Base-by-base conservation (phyloP, 1,140 invertebrate genomes). In the Stegodyphus dumicola region DNA sequence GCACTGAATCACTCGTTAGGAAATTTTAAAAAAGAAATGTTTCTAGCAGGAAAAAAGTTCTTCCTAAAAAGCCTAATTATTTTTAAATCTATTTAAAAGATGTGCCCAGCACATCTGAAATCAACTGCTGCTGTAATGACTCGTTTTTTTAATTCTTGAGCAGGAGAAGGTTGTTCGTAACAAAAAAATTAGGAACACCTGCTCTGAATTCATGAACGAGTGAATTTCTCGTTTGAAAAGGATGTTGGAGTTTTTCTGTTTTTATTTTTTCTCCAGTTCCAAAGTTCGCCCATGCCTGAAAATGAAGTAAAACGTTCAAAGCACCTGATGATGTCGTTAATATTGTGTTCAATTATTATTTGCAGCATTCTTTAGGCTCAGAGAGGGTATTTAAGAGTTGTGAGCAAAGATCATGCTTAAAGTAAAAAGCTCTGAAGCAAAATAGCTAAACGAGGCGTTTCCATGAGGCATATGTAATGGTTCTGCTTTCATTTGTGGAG, bases 201-300 rank as follows among this genome's bases (percentile, higher is more conserved):
- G 65, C 65, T 66, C 7, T 66, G n/a, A 66, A 17, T 66, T 66
- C 65, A 66, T 17, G 65, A 66, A 13, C 65, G 13, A 66, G 11
- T 66, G 65, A 66, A 66, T 66, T n/a, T 10, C n/a, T 66, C 65
- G 65, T 17, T n/a, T 15, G n/a, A n/a, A 66, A n/a, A 13, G 18
- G 15, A 66, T 66, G 15, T 66, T 10, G 9, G 65, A 66, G 65
- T 66, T 13, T n/a, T n/a, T 10, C 7, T 10, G 7, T 2, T 7
- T 13, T 33, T 3, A 33, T 33, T 33, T 33, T 33, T 33, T 33
- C 33, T 33, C 33, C 33, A 1, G 33, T 33, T n/a, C 65, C 49
- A 17, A 33, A 76, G 65, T 76, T 76, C 65, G 49, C 73, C 56
- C n/a, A 64, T 54, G 49, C 33, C 74, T 76, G 65, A 64, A 54